Conservation (phyloP, 2,113 vertebrate species). For the Pitta sordida region DNA sequence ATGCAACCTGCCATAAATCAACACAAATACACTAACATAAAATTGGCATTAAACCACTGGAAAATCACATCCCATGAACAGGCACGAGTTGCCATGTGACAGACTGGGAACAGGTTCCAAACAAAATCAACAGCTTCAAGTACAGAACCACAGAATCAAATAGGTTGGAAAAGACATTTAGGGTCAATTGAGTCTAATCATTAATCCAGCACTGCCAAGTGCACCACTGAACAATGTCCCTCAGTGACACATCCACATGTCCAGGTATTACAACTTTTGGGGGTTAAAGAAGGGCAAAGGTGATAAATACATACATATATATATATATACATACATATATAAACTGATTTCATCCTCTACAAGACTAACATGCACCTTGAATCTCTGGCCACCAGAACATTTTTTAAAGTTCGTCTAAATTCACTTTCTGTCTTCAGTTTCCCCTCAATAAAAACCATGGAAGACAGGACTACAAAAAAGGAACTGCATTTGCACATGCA, state of each 20-base stretch:
- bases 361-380: not conserved
- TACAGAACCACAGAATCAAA: not conserved
- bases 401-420: not conserved
- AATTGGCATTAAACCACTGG: not conserved
- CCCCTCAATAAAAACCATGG: not conserved
- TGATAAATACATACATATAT: too few relatives aligned
- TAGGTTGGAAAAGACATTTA: not conserved
- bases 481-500: not conserved
- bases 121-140: not conserved
- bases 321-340: too few relatives aligned
- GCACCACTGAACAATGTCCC: not conserved
- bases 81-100: not conserved
- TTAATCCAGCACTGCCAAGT: not conserved
- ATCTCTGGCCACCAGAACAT: not conserved
- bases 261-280: not conserved
- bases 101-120: not conserved
- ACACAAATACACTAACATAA: not conserved
- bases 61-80: not conserved
- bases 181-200: fast-evolving
- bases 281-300: not conserved
- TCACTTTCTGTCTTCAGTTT: not conserved
- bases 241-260: not conserved
- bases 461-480: not conserved
- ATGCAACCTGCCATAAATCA: not conserved
- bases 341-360: not conserved